Percentiles rank a stretch among this genome's conserved stretches.
These are phyloP conservation scores for Patiria pectinifera DNA, from an alignment of 53 echinoderm and acorn worm species.

Conservation along the genomic window DNA sequence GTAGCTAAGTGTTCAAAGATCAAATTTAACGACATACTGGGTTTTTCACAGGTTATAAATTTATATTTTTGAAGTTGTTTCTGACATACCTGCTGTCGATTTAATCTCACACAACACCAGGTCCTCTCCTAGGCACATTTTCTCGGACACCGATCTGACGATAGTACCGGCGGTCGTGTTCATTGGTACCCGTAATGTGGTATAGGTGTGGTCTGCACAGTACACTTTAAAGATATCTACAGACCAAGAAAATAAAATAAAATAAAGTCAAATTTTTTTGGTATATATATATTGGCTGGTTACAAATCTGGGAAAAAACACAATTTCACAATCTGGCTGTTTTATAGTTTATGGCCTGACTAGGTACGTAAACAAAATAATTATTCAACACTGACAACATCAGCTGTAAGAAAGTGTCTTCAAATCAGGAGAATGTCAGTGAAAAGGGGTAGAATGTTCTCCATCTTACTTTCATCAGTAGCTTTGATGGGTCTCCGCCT, in stretches of 20 bases:
- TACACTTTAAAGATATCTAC: constrained; percentile 96
- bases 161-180: constrained; percentile 77
- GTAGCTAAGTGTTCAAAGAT: too few relatives aligned
- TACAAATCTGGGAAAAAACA: background rate
- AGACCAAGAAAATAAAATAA: background rate
- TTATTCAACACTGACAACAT: too few relatives aligned
- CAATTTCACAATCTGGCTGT: too few relatives aligned
- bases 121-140: constrained; percentile 91
- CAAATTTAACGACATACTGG: too few relatives aligned
- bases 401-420: too few relatives aligned
- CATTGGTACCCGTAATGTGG: constrained; percentile 90
- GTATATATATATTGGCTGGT: background rate
- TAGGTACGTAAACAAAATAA: too few relatives aligned
- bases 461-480: constrained; percentile 89
- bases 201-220: constrained; percentile 99
- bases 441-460: background rate
- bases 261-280: background rate
- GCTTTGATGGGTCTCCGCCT: constrained; percentile 85
- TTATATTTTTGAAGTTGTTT: background rate
- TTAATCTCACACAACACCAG: constrained; percentile 97
- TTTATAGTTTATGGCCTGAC: too few relatives aligned
- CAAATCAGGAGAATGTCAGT: background rate
- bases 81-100: constrained; percentile 86
- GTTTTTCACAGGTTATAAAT: background rate
- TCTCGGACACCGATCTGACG: constrained; percentile 86